Evolutionary conservation across 1,140 invertebrate genomes (phyloP).

Genomic region (Drosophila pachea): DNA sequence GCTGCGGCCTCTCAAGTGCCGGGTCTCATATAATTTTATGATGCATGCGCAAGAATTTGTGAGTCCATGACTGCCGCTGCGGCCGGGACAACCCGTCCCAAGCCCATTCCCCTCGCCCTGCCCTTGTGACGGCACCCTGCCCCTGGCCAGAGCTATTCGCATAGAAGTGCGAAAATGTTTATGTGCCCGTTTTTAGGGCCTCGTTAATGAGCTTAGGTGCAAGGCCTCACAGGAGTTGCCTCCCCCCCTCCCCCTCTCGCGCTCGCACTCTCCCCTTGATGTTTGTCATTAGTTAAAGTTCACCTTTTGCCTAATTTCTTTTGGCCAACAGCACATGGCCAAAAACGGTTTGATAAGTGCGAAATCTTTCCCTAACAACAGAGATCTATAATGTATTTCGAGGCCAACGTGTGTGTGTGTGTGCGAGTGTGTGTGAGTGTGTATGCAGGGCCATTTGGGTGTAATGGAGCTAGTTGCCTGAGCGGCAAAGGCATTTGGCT

Average conservation of each 20-base stretch:
- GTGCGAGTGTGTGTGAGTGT: too few relatives aligned
- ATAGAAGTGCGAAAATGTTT: constrained; percentile 39
- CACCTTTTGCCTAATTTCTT: constrained; percentile 48
- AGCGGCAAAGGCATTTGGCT: too few relatives aligned
- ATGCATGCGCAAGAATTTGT: constrained; percentile 27
- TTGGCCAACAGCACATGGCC: background rate
- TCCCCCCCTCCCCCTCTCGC: background rate
- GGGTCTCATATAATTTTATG: constrained; percentile 58
- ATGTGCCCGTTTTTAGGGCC: constrained; percentile 28
- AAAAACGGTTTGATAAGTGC: background rate
- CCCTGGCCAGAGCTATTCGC: constrained; percentile 11
- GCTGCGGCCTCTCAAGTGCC: constrained; percentile 34
- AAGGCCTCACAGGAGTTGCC: background rate
- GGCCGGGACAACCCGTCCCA: background rate
- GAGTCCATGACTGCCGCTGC: constrained; percentile 2
- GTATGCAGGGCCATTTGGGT: too few relatives aligned
- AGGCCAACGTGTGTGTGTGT: too few relatives aligned
- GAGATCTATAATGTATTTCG: constrained; percentile 1
- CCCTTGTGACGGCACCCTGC: background rate
- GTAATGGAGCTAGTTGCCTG: too few relatives aligned
- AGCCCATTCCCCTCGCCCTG: background rate
- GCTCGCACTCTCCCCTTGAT: background rate
- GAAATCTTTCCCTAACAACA: background rate
- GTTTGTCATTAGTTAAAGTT: constrained; percentile 4
- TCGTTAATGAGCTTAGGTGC: constrained; percentile 25